These are phyloP conservation scores for Cantharis rufa DNA, from an alignment of 2,888 invertebrate species.

Conservation along the genomic window DNA sequence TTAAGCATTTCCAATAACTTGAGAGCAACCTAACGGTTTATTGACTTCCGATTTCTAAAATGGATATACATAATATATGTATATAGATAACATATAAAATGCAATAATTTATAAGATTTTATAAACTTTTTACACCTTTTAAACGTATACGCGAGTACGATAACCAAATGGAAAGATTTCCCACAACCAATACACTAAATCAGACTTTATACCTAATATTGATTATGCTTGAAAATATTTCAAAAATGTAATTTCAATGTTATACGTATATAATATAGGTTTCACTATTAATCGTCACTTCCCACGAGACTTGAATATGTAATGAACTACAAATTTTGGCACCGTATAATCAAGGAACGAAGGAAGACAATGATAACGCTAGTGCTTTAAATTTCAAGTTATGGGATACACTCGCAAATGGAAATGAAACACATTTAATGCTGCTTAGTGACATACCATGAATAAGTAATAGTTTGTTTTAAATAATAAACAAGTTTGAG, in stretches of 20 bases:
- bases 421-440: constrained; percentile 21
- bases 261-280: constrained; percentile 14
- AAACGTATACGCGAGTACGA: background rate
- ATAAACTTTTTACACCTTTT: constrained; percentile 19
- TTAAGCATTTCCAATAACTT: constrained; percentile 29
- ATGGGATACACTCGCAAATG: constrained; percentile 22
- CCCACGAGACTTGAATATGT: constrained; percentile 19
- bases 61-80: constrained; percentile 18
- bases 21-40: constrained; percentile 22
- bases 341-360: constrained; percentile 19
- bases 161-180: constrained; percentile 5
- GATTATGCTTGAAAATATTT: background rate
- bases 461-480: constrained; percentile 25
- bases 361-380: constrained; percentile 16
- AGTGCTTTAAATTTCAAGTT: constrained; percentile 16
- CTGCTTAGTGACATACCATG: constrained; percentile 16
- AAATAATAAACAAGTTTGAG: background rate
- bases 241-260: background rate
- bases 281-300: constrained; percentile 16
- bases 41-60: constrained; percentile 30
- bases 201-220: background rate
- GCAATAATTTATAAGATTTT: constrained; percentile 13
- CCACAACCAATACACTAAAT: background rate
- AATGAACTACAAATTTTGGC: constrained; percentile 24
- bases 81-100: constrained; percentile 19